Evolutionary conservation across 2,797 vertebrate genomes (phyloP).

Genomic region (Labroides dimidiatus): DNA sequence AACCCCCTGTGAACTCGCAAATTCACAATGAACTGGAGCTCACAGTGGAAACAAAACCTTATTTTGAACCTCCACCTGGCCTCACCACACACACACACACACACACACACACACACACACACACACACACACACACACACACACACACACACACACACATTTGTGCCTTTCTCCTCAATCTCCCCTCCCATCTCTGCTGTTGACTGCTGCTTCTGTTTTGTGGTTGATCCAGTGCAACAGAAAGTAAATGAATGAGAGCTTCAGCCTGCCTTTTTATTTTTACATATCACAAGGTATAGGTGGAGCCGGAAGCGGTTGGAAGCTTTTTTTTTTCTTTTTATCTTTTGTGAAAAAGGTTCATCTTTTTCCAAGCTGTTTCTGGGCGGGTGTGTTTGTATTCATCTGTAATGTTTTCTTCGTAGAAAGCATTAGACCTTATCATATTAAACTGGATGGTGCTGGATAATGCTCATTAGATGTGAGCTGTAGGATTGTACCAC

Average conservation of each 20-base stretch:
- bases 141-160: constrained; percentile 6
- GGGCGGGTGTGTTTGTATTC: constrained; percentile 11
- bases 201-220: constrained; percentile 73
- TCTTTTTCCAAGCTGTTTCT: constrained; percentile 11
- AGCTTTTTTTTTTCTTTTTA: constrained; percentile 16
- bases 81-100: constrained; percentile 9
- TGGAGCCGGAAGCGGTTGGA: constrained; percentile 66
- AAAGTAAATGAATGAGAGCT: constrained; percentile 69
- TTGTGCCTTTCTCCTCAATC: constrained; percentile 49
- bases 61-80: constrained; percentile 57
- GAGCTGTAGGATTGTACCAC: constrained; percentile 33
- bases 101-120: constrained; percentile 7
- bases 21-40: constrained; percentile 46
- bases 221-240: constrained; percentile 69
- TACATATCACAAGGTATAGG: constrained; percentile 56
- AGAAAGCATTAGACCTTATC: constrained; percentile 29
- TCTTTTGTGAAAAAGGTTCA: constrained; percentile 46
- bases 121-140: background rate
- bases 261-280: constrained; percentile 58
- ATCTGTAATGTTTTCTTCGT: constrained; percentile 23
- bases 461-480: constrained; percentile 26
- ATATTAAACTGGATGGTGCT: constrained; percentile 23
- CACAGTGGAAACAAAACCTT: constrained; percentile 70
- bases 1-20: constrained; percentile 40
- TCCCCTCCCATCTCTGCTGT: constrained; percentile 65